A percentile compares a stretch with the other conserved stretches of the same genome.
These are phyloP conservation scores for Dendrocincla tyrannina DNA, from an alignment of 2,797 vertebrate species.

Conservation along the genomic window DNA sequence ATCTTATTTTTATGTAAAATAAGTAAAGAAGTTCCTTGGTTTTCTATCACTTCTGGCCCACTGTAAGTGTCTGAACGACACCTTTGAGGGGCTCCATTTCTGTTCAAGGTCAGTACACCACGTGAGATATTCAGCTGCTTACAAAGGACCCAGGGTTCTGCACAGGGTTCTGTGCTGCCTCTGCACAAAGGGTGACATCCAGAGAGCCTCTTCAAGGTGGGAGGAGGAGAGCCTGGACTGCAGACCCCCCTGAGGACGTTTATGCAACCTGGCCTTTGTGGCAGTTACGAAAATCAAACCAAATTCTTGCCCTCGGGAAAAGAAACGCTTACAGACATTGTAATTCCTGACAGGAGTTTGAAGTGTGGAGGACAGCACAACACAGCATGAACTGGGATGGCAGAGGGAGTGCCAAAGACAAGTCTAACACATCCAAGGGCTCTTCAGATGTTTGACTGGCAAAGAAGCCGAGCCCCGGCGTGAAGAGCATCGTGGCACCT, in stretches of 20 bases:
- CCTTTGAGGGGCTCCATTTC: neutral
- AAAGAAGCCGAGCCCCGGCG: neutral
- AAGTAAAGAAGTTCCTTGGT: neutral
- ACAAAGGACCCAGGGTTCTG: neutral
- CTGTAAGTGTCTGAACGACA: neutral
- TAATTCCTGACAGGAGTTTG: neutral
- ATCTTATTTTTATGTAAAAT: neutral
- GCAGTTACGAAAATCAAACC: neutral
- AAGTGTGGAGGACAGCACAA: neutral
- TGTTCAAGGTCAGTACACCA: neutral
- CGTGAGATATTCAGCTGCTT: neutral
- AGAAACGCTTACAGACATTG: neutral
- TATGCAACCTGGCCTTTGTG: neutral
- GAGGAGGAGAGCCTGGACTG: neutral
- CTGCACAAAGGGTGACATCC: neutral
- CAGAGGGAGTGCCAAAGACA: neutral
- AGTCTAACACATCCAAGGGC: neutral
- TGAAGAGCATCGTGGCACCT: neutral
- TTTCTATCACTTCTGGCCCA: neutral
- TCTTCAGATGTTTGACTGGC: neutral
- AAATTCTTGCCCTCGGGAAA: neutral
- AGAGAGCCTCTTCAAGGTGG: neutral
- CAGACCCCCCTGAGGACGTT: neutral
- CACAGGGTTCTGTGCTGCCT: no score
- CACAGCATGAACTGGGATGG: neutral